Conservation (phyloP, 2,113 vertebrate species). For the Agelaius phoeniceus region DNA sequence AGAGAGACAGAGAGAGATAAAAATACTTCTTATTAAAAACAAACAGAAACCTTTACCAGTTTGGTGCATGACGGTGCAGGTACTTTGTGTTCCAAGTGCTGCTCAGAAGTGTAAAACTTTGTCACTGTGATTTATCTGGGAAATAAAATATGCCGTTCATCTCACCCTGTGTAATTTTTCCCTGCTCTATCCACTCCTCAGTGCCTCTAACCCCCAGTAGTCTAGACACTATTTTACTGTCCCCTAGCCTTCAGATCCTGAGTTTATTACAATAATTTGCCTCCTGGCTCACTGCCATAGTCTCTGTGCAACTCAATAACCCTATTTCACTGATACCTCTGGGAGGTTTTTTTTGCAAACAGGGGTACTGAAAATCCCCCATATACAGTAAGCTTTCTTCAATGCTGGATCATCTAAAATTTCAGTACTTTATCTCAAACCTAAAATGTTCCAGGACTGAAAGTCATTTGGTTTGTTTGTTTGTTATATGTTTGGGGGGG, state of each 20-base stretch:
- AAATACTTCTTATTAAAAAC: not conserved
- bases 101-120: not conserved
- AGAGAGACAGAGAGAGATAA: not conserved
- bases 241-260: not conserved
- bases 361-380: not conserved
- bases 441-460: not conserved
- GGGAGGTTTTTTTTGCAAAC: not conserved
- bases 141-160: not conserved
- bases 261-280: conserved; percentile 32
- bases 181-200: not conserved
- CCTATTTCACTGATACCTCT: not conserved
- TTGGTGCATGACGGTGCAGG: not conserved
- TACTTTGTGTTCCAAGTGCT: not conserved
- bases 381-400: not conserved
- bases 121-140: not conserved
- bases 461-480: not conserved
- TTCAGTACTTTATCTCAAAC: conserved; percentile 4
- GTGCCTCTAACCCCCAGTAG: not conserved
- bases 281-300: not conserved
- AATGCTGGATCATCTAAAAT: not conserved
- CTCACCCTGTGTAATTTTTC: not conserved
- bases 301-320: not conserved
- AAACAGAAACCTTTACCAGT: not conserved
- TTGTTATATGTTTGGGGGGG: not conserved
- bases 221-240: not conserved